A percentile compares a stretch with the other conserved stretches of the same genome.
phyloP scores from a whole-genome alignment of 1,140 invertebrate genomes.

The Wasmannia auropunctata region DNA sequence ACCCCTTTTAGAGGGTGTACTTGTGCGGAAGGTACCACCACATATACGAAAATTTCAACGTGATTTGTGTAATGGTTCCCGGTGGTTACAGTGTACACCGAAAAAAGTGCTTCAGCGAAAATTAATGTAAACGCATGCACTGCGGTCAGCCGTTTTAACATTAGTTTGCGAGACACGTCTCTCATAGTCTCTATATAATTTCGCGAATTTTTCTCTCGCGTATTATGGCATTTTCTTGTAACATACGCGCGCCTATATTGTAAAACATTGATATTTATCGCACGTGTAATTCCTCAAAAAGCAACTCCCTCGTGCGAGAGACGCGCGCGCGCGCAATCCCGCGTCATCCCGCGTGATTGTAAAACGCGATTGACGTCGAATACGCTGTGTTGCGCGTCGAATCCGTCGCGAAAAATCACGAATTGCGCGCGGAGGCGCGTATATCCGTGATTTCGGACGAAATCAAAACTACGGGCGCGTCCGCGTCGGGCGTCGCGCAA shows the following conservation, averaged over 20 bases:
- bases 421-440: not conserved
- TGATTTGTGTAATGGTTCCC: conserved; percentile 32
- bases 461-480: conserved; percentile 9
- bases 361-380: conserved; percentile 15
- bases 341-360: conserved; percentile 11
- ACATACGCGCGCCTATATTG: not conserved
- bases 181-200: conserved; percentile 11
- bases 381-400: not conserved
- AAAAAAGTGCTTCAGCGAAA: conserved; percentile 31
- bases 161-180: not conserved
- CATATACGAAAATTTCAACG: conserved; percentile 33
- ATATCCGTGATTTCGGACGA: not conserved
- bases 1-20: conserved; percentile 1
- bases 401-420: too few species aligned
- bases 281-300: not conserved
- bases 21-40: not conserved
- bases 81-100: not conserved
- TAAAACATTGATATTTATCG: conserved; percentile 8
- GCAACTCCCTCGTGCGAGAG: too few species aligned
- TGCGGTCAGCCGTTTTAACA: conserved; percentile 25
- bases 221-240: not conserved
- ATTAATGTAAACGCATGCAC: conserved; percentile 38
- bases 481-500: not conserved
- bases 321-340: too few species aligned
- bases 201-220: not conserved